Conservation (phyloP, 2,797 vertebrate genomes). For the Ctenopoma kingsleyae region DNA sequence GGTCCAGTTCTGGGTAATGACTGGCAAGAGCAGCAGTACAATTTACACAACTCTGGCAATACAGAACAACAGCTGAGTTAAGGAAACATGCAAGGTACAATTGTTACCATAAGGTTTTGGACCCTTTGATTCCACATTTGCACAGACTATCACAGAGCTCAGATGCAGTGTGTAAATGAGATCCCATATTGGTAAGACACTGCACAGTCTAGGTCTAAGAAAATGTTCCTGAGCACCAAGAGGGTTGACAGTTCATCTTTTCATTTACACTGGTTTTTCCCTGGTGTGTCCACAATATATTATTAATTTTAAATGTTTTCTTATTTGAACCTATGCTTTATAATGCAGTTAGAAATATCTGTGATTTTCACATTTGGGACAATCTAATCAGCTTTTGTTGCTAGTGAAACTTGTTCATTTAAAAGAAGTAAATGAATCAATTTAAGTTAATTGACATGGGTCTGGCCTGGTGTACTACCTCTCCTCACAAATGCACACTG, state of each 20-base stretch:
- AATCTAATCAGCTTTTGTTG: constrained; percentile 29
- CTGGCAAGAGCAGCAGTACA: background rate
- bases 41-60: background rate
- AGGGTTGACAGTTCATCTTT: constrained; percentile 40
- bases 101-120: background rate
- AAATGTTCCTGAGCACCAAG: constrained; percentile 25
- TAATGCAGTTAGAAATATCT: constrained; percentile 18
- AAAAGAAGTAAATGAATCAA: constrained; percentile 30
- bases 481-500: constrained; percentile 30
- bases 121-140: background rate
- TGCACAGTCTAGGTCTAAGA: constrained; percentile 9
- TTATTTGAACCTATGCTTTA: constrained; percentile 15
- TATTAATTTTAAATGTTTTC: constrained; percentile 53
- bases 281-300: constrained; percentile 33
- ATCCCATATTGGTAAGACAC: constrained; percentile 4
- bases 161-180: constrained; percentile 12
- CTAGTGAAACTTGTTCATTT: constrained; percentile 28
- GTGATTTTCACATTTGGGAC: constrained; percentile 30
- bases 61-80: background rate
- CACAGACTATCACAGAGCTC: background rate
- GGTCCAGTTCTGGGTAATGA: background rate
- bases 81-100: background rate
- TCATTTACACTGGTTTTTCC: constrained; percentile 18
- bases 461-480: constrained; percentile 51
- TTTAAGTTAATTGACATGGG: constrained; percentile 47